phyloP scores from a whole-genome alignment of 2,797 vertebrate genomes.

The Vultur gryphus region DNA sequence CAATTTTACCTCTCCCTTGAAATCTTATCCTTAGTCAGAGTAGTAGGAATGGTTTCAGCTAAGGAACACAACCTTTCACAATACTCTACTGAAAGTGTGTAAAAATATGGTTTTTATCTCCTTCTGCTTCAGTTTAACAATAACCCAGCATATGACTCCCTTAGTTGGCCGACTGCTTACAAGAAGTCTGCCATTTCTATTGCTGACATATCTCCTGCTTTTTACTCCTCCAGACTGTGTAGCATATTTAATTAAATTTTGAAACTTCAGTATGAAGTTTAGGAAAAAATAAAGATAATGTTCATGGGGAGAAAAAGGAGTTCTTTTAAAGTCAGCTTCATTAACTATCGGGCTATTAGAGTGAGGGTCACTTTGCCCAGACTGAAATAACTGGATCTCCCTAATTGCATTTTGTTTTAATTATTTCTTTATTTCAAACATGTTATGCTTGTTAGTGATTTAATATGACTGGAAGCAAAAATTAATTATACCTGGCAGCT shows the following conservation, averaged over 20 bases:
- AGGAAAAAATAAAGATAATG: constrained; percentile 47
- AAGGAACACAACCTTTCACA: not conserved
- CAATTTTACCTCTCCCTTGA: not conserved
- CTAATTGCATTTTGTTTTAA: constrained; percentile 71
- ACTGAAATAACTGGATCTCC: constrained; percentile 54
- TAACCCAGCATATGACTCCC: not conserved
- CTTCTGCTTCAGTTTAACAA: not conserved
- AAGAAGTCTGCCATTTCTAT: not conserved
- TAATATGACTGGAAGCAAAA: constrained; percentile 65
- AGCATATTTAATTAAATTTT: constrained; percentile 53
- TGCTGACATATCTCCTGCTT: constrained; percentile 13
- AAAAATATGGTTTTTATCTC: constrained; percentile 9
- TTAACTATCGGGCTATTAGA: constrained; percentile 36
- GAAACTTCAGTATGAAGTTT: constrained; percentile 30
- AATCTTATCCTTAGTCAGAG: not conserved
- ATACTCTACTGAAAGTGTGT: not conserved
- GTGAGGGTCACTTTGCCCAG: constrained; percentile 63
- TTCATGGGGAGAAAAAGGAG: constrained; percentile 12
- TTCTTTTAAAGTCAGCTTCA: constrained; percentile 57
- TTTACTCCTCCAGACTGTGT: constrained; percentile 33
- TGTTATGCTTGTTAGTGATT: constrained; percentile 69
- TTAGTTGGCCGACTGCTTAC: not conserved
- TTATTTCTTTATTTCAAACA: constrained; percentile 71
- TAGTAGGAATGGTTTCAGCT: not conserved
- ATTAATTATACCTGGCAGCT: constrained; percentile 66